Evolutionary conservation across 2,888 invertebrate species (phyloP), one percentile per base, ranked within the genome.

Genomic region (Microctonus aethiopoides): DNA sequence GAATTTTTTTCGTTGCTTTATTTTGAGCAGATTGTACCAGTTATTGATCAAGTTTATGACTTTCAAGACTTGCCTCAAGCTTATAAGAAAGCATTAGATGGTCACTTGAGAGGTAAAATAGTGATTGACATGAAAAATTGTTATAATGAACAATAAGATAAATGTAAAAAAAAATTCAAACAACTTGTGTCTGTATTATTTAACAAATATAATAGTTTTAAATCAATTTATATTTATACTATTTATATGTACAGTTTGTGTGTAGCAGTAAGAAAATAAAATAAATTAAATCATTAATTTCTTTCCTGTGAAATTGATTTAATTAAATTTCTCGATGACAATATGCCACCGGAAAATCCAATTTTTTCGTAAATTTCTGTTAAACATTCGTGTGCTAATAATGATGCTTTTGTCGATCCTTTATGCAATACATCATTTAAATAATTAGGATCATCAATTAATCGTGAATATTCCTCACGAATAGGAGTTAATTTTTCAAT

Each of bases 91-190:
- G 87, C 93, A 56, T 86, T 87, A 63, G 82, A 86, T 36, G 94
- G 94, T 1, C 92, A 93, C 83, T 88, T 93, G 78, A 89, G 95
- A 79, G 96, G 96, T 74, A 96, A 96, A 89, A 88, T 94, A 76
- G 90, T 95, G 22, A 87, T 93, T 22, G 88, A 89, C 76, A 86
- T 88, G 84, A 81, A 75, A 70, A 77, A 76, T 16, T 41, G 13
- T 22, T 20, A 10, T 9, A 46, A 20, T 7, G 13, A 66, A 73
- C 39, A 74, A 72, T 72, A 69, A 54, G 68, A 41, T 32, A 57
- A 46, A 64, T 51, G 5, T 52, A 7, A 32, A 69, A 62, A 62
- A 66, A 22, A 20, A 34, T 51, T 16, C n/a, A n/a, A n/a, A 39
- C 13, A 41, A 36, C 57, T 3, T 2, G 4, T 39, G n/a, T 39